Evolutionary conservation across 2,113 vertebrate genomes (phyloP), one percentile per base, ranked within the genome.

Genomic region (Hipposideros armiger): DNA sequence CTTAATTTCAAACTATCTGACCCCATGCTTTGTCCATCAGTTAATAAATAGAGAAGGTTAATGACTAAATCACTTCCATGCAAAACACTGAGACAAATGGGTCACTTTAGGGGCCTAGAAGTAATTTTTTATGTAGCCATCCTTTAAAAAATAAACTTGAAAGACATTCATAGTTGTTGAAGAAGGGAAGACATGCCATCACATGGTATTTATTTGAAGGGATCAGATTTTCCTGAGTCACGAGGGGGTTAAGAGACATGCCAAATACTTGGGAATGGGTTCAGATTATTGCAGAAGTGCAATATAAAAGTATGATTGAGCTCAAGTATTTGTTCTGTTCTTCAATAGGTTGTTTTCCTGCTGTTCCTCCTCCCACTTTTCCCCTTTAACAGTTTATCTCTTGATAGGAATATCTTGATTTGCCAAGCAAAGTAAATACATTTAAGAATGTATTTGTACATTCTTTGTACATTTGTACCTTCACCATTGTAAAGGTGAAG

Each of bases 141-240:
- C 72, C 32, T 96, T 93, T 77, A 88, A 95, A 97, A 95, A 95
- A 56, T 94, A 72, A 84, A 90, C 94, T 96, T 97, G 96, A 98
- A 95, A 96, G 96, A 94, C 85, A 86, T 73, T 32, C 92, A 96
- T 90, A 97, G 95, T 97, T 98, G 91, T 97, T 97, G 90, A 92
- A 92, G 76, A 56, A 93, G n/a, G 87, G 40, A 95, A 95, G 62
- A 78, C 76, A 92, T 93, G 83, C 76, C 50, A 84, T 98, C 92
- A 97, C 56, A 19, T 97, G 81, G 78, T 95, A 95, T 96, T 97
- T 90, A 95, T 95, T 90, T 92, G 66, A 85, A 96, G 56, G 76
- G 95, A 96, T 97, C 97, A 97, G 85, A 94, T 97, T 98, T 96
- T 97, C 95, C 97, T 97, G 96, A 97, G 92, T 97, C 94, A 97